Evolutionary conservation across 2,113 vertebrate genomes (phyloP), one percentile per base, ranked within the genome.

Genomic region (Lucifuga dentata): DNA sequence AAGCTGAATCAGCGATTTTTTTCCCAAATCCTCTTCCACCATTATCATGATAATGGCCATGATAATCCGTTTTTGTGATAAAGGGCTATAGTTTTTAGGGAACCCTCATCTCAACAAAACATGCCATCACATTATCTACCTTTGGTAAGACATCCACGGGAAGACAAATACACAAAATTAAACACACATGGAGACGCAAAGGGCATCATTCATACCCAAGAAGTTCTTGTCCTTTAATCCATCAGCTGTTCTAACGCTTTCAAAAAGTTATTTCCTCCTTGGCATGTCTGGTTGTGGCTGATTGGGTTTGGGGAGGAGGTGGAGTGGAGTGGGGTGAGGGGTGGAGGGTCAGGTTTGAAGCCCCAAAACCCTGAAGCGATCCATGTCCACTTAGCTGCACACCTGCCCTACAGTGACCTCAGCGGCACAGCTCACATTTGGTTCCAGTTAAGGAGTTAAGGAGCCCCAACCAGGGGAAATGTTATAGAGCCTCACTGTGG

Each of bases 391-490:
- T 86, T 61, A 71, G 73, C 62, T 61, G 80, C 87, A 84, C 80
- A 88, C 86, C 87, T 90, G 85, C 87, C 90, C 86, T 87, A 29
- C 48, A 20, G 49, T 92, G 90, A 91, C 91, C 88, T 83, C 76
- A 71, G 72, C 63, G 45, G 65, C 62, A 46, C 44, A 55, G 68
- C 72, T 80, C 65, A 85, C 90, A 92, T 88, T 88, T 90, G 88
- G 86, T 88, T 91, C 66, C 60, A 76, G 85, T 92, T 93, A 88
- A 87, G 84, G 62, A 65, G 85, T 92, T 93, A 88, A 87, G 84
- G 62, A 65, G 41, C 24, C 50, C 24, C 33, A 60, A 83, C 50
- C 41, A 39, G 62, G 74, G 69, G 52, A 81, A 86, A 71, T 56
- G 71, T 80, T 73, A 23, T 26, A n/a, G 50, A 82, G 78, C 39